Percentiles rank a stretch among this genome's conserved stretches.
Conservation (phyloP, 2,113 vertebrate genomes). For the Apodemus sylvaticus region DNA sequence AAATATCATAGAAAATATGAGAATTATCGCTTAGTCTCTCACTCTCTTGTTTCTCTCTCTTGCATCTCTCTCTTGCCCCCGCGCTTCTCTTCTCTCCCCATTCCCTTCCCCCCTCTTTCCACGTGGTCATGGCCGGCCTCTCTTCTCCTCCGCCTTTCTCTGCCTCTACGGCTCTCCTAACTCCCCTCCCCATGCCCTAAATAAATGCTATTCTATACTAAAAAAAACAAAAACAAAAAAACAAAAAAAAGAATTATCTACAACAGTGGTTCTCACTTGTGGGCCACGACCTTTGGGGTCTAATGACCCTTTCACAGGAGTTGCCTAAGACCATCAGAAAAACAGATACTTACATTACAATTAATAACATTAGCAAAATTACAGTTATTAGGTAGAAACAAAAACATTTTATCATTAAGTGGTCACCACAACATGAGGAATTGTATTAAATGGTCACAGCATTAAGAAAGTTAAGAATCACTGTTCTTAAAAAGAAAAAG, state of each 20-base stretch:
- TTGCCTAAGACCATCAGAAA: neutral
- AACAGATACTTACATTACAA: neutral
- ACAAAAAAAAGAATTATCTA: neutral
- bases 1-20: neutral
- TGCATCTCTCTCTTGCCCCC: too few relatives aligned
- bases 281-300: too few relatives aligned
- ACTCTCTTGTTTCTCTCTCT: too few relatives aligned
- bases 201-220: too few relatives aligned
- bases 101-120: too few relatives aligned
- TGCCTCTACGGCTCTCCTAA: too few relatives aligned
- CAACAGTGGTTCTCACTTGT: neutral
- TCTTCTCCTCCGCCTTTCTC: too few relatives aligned
- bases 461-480: neutral
- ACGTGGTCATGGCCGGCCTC: too few relatives aligned
- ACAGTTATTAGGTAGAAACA: neutral
- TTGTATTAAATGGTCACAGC: neutral
- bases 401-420: neutral
- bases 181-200: too few relatives aligned
- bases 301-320: neutral
- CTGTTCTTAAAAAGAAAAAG: neutral
- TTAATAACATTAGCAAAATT: neutral
- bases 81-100: too few relatives aligned
- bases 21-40: too few relatives aligned
- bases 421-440: neutral
- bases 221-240: too few relatives aligned